Conservation (phyloP, 2,888 invertebrate genomes). For the Salpingus planirostris region DNA sequence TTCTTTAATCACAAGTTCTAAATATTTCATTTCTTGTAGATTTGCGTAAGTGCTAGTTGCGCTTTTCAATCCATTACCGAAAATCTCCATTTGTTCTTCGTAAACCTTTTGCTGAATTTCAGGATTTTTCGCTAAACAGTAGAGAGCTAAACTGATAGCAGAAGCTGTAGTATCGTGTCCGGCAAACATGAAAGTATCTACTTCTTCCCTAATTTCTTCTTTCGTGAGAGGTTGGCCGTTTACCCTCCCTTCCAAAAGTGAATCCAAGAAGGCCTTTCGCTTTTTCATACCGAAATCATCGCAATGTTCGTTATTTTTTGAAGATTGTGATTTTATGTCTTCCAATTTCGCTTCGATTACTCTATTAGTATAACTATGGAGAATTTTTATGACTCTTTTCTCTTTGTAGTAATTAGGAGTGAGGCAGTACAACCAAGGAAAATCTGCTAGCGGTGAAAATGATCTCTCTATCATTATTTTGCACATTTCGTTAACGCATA, state of each 20-base stretch:
- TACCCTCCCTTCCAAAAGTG: too few relatives aligned
- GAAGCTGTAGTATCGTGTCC: constrained; percentile 46
- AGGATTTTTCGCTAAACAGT: constrained; percentile 38
- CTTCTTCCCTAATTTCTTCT: constrained; percentile 56
- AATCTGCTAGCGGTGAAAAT: constrained; percentile 4
- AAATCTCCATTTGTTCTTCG: constrained; percentile 18
- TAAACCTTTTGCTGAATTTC: constrained; percentile 27
- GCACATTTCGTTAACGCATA: constrained; percentile 11
- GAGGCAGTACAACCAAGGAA: constrained; percentile 7
- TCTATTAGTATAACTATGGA: constrained; percentile 4
- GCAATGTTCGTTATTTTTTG: background rate
- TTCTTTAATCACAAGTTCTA: constrained; percentile 22
- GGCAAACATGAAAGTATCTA: constrained; percentile 68
- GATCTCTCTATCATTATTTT: constrained; percentile 9
- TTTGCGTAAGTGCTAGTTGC: constrained; percentile 11
- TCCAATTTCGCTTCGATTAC: constrained; percentile 3
- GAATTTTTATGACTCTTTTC: constrained; percentile 2
- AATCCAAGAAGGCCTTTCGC: constrained; percentile 59
- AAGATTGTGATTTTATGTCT: background rate
- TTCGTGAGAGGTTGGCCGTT: constrained; percentile 51
- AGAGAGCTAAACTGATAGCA: constrained; percentile 41
- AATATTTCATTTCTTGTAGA: constrained; percentile 21
- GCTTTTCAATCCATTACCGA: constrained; percentile 11
- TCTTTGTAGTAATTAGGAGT: constrained; percentile 9
- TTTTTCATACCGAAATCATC: constrained; percentile 37